phyloP scores from a whole-genome alignment of 2,797 vertebrate genomes.

The Pachyuromys duprasi region DNA sequence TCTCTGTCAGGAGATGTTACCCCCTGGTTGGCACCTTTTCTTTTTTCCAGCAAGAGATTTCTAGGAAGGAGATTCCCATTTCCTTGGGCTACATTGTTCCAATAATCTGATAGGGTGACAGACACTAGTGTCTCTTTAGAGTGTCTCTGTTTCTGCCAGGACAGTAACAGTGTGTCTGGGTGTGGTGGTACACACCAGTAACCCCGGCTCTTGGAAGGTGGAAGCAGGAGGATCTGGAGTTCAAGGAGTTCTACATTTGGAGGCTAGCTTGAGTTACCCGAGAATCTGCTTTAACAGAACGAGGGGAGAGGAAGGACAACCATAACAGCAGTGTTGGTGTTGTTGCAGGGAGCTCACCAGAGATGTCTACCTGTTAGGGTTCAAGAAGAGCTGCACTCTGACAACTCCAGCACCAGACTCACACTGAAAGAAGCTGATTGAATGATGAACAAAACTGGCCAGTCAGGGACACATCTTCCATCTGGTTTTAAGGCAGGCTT shows the following conservation, averaged over 20 bases:
- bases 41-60: neutral
- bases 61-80: neutral
- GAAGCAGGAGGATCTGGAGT: neutral
- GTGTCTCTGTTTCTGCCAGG: neutral
- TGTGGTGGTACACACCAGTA: neutral
- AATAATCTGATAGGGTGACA: neutral
- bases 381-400: too few relatives aligned
- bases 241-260: neutral
- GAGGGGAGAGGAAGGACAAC: neutral
- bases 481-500: too few relatives aligned
- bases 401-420: too few relatives aligned
- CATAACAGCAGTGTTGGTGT: neutral
- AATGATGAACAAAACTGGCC: too few relatives aligned
- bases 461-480: too few relatives aligned
- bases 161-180: neutral
- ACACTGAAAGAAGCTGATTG: too few relatives aligned
- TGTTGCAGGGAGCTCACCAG: neutral
- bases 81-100: neutral
- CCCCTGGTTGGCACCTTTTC: neutral
- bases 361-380: too few relatives aligned
- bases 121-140: neutral
- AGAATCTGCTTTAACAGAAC: neutral
- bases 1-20: neutral
- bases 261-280: neutral
- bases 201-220: neutral